Base-by-base conservation (phyloP, 2,113 vertebrate species). In the Progne subis region DNA sequence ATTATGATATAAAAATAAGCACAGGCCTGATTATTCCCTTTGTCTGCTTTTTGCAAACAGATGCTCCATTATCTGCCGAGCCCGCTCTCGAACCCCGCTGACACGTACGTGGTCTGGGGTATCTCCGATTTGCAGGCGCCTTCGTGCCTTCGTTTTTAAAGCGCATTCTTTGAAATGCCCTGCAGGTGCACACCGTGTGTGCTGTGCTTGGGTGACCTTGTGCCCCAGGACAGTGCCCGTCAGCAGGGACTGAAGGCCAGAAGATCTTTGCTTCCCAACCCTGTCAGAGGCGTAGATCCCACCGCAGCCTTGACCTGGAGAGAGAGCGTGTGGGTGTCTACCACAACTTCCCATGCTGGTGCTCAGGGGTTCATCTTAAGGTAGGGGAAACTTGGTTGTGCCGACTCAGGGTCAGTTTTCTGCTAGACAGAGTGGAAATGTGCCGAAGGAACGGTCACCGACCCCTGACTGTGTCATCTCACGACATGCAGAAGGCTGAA, bases 1-100 rank as follows among this genome's bases (percentile, higher is more conserved):
- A 77, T 91, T 87, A 91, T 80, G 93, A 74, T 88, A 88, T 70
- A 90, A 95, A 96, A 95, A 95, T 80, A 94, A 93, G 78, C 87
- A 31, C 2, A 8, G 50, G 78, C 63, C 93, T 95, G 94, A 94
- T 97, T 46, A 60, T 91, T 93, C 71, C 55, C 90, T 96, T 95
- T 96, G 95, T 96, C 84, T 91, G 82, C 82, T 61, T 63, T 76
- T 41, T 80, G 79, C 79, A 93, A n/a, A 59, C 95, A 97, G 93
- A 95, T 96, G 94, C 90, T 95, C 70, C 85, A 67, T 94, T 94
- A 92, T 94, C 83, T 88, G 20, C 31, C 2, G 43, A 86, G 93
- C 63, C 92, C 37, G 34, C 47, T 94, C 91, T 59, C 70, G 3
- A 41, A 49, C 65, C 39, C 76, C 65, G 11, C 57, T 1, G 25